Evolutionary conservation across 2,888 invertebrate species (phyloP).

Genomic region (Odontomyia ornata): DNA sequence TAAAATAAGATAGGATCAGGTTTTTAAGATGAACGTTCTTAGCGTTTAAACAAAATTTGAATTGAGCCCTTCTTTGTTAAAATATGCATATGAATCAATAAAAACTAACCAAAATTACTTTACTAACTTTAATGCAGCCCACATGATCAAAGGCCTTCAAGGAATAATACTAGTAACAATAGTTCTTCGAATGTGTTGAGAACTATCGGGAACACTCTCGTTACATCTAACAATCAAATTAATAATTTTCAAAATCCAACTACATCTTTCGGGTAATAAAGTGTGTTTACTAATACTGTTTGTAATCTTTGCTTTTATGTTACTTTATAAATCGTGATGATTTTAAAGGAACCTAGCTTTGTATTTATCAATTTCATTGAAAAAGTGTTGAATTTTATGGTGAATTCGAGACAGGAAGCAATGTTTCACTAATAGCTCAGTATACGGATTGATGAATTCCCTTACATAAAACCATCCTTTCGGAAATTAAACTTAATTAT

Average conservation of each 20-base stretch:
- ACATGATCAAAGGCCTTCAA: slow-evolving; percentile 61
- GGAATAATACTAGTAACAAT: slow-evolving; percentile 56
- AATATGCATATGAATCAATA: not conserved
- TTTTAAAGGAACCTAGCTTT: too few relatives aligned
- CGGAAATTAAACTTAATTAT: too few relatives aligned
- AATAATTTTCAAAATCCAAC: slow-evolving; percentile 63
- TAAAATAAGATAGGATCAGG: too few relatives aligned
- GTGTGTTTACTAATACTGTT: slow-evolving; percentile 8
- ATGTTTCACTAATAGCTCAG: too few relatives aligned
- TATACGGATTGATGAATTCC: too few relatives aligned
- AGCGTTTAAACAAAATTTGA: too few relatives aligned
- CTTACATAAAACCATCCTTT: too few relatives aligned
- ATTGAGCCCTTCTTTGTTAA: too few relatives aligned
- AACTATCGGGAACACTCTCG: slow-evolving; percentile 64
- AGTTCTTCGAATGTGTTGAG: slow-evolving; percentile 57
- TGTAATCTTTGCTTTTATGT: not conserved
- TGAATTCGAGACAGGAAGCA: too few relatives aligned
- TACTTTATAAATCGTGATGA: not conserved
- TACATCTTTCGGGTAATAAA: slow-evolving; percentile 62
- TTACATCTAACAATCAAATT: slow-evolving; percentile 62
- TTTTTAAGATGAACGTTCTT: too few relatives aligned
- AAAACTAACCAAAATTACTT: not conserved
- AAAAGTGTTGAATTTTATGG: too few relatives aligned
- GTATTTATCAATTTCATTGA: too few relatives aligned
- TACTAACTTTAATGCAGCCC: slow-evolving; percentile 54